Evolutionary conservation across 2,888 invertebrate species (phyloP), one percentile per base, ranked within the genome.

Genomic region (Sycophila texana): DNA sequence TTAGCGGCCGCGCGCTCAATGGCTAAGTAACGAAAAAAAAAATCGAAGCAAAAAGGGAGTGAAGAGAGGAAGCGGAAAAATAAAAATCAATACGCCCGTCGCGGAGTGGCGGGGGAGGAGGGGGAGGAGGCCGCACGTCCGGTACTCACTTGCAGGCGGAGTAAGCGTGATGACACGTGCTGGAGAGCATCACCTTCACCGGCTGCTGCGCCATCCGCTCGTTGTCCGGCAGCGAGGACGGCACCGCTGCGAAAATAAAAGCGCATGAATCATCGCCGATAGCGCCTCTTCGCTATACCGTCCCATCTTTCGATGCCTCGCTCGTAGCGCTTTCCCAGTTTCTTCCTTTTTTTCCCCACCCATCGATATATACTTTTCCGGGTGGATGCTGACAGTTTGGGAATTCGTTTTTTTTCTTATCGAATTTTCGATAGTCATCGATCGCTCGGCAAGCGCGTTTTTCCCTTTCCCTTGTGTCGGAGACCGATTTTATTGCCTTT

Each of bases 131-230:
- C 14, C 22, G 30, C n/a, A 63, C 3, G 12, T 30, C 10, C 39
- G n/a, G 76, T 77, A 86, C 89, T 88, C 81, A 90, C 90, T 87
- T 88, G 90, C 90, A 90, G 47, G 88, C 85, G 14, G 86, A 84
- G 81, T 89, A 89, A 70, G 97, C 97, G 84, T 95, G 94, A 91
- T 97, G 96, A 91, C 97, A 97, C 85, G 97, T 97, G 87, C 96
- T 96, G 91, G 96, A 94, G 81, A 95, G 93, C 55, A 93, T 93
- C 88, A 93, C 91, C 89, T 93, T 93, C 90, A 93, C 92, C 88
- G 93, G 93, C 91, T 92, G 89, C 61, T 83, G 80, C 80, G 83
- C 82, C 22, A 82, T 72, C 67, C 83, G 80, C 72, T 84, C 84
- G 75, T 81, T 81, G 66, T 84, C 84, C 70, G 83, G 79, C 72